Base-by-base conservation (phyloP, 2,888 invertebrate genomes). In the Nemotelus pantherinus region DNA sequence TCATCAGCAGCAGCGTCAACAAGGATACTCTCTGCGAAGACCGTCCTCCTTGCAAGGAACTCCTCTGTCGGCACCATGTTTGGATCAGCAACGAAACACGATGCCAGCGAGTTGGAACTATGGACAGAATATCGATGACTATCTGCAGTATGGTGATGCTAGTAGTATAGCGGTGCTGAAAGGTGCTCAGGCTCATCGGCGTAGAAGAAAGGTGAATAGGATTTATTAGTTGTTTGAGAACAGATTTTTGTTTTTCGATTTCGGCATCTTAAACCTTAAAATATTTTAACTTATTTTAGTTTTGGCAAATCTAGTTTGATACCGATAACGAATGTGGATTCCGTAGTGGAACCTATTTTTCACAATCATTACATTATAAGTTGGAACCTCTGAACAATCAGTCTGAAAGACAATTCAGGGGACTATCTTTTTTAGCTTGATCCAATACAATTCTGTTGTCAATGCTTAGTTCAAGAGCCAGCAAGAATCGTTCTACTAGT, bases 41-140 rank as follows among this genome's bases (percentile, higher is more conserved):
- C 84, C 74, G 50, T 70, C 55, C 10, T 10, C 43, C 2, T 55
- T 55, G 53, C 55, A 70, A 43, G 39, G 25, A 43, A 48, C 2
- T 6, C 39, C n/a, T 48, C 4, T 44, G 6, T 76, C 53, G n/a
- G 70, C 60, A 44, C 75, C 70, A 71, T 25, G 25, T 25, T 68
- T 79, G 2, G 78, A 79, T 68, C 79, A 78, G 50, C 81, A 81
- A 41, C 82, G 85, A 10, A 86, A 85, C 83, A 86, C 85, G 78
- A 86, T 85, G 81, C 76, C 84, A 79, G 84, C 84, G 10, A 77
- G 76, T 47, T 81, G 3, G 83, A 83, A 41, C 78, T 85, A 83
- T 53, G 84, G 86, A 80, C 84, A 85, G 57, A 86, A 86, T 80
- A 84, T 86, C 75, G 86, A 86, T 79, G 86, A 86, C 82, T 80